A percentile compares a stretch with the other conserved stretches of the same genome.
These are phyloP conservation scores for Chlorodrepanis virens DNA, from an alignment of 2,113 vertebrate genomes.

Conservation along the genomic window DNA sequence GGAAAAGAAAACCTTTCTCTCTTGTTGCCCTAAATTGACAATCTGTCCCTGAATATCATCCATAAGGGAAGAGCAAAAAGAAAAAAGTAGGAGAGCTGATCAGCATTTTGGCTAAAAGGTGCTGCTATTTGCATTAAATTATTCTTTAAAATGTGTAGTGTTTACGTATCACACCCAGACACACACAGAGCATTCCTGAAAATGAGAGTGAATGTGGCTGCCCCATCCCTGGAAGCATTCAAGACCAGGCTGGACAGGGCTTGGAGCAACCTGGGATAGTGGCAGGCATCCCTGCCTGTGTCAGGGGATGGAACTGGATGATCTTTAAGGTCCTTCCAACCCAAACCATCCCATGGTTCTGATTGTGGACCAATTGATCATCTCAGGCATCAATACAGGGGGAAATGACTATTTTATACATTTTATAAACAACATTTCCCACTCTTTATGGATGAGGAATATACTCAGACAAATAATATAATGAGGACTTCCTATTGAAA, in stretches of 20 bases:
- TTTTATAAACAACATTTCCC: not conserved
- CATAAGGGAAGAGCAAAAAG: not conserved
- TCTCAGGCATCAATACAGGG: not conserved
- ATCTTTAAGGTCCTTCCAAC: not conserved
- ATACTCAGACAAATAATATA: not conserved
- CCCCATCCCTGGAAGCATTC: not conserved
- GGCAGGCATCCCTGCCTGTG: not conserved
- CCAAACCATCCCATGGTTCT: not conserved
- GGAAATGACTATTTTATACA: not conserved
- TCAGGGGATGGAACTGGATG: not conserved
- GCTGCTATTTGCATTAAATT: not conserved
- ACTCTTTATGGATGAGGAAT: not conserved
- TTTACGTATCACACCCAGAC: not conserved
- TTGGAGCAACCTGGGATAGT: not conserved
- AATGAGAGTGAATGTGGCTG: not conserved
- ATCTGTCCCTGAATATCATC: accelerated
- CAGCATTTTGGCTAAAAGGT: not conserved
- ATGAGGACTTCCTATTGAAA: not conserved
- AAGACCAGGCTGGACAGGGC: not conserved
- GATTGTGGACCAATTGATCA: not conserved
- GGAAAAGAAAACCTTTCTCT: not conserved
- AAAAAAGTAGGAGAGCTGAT: not conserved
- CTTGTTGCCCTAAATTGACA: accelerated
- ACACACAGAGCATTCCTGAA: not conserved
- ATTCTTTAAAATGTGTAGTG: not conserved